phyloP scores from a whole-genome alignment of 2,113 vertebrate species.

The Pedetes capensis region DNA sequence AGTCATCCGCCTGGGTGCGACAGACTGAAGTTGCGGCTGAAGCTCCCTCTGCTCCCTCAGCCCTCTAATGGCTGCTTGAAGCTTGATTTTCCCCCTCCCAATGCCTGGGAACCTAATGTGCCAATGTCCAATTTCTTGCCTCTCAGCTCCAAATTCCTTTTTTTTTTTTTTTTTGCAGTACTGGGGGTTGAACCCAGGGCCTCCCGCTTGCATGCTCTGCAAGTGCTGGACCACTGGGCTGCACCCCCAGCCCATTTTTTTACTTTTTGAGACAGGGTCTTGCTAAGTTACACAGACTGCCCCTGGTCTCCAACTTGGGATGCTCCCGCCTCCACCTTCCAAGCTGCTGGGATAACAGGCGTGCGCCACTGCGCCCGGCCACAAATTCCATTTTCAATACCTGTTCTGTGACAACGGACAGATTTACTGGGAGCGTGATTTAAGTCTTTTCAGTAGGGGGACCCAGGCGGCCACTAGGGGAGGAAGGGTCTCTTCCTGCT shows the following conservation, averaged over 20 bases:
- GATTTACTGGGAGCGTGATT: not conserved
- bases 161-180: no score
- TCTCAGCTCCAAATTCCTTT: constrained; percentile 1
- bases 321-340: no score
- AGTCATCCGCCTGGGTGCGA: not conserved
- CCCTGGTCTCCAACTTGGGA: no score
- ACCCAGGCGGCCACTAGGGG: not conserved
- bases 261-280: no score
- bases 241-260: no score
- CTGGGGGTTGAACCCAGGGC: no score
- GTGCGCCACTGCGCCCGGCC: no score
- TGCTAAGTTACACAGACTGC: no score
- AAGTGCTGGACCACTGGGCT: no score
- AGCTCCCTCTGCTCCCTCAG: not conserved
- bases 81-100: not conserved
- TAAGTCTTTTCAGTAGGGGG: not conserved
- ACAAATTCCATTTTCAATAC: no score
- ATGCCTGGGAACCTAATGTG: not conserved
- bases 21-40: not conserved
- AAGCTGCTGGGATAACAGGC: no score
- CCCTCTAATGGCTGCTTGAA: not conserved
- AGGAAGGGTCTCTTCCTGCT: not conserved
- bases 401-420: not conserved
- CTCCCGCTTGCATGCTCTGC: no score
- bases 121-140: not conserved